phyloP scores from a whole-genome alignment of 92 coral and sea anemone species.

The Actinostola sp. region DNA sequence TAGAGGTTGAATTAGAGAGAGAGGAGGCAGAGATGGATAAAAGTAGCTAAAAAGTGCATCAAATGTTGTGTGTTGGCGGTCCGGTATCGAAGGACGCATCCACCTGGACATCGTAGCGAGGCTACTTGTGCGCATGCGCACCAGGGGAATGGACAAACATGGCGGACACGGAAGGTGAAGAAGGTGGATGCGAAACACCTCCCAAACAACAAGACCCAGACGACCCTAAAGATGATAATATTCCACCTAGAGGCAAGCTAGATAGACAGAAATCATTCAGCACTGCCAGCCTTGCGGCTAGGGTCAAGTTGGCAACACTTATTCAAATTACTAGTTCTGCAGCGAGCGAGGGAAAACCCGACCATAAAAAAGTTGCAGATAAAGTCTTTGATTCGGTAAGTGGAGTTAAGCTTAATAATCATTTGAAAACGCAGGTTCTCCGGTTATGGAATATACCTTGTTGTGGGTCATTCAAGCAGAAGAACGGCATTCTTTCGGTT shows the following conservation, averaged over 20 bases:
- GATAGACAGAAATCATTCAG: constrained; percentile 70
- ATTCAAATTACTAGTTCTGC: constrained; percentile 83
- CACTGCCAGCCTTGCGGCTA: constrained; percentile 79
- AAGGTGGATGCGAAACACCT: constrained; percentile 40
- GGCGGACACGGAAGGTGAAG: constrained; percentile 77
- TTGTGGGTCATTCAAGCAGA: neutral
- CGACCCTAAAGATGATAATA: constrained; percentile 54
- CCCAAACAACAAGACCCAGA: constrained; percentile 30
- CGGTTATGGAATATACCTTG: neutral
- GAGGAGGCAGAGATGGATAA: neutral
- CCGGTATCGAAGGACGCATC: constrained; percentile 72
- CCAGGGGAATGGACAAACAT: constrained; percentile 53
- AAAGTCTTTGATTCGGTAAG: constrained; percentile 95
- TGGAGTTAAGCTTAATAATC: constrained; percentile 3
- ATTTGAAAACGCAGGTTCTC: neutral
- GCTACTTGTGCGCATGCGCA: constrained; percentile 61
- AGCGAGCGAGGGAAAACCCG: constrained; percentile 77
- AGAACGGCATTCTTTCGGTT: neutral
- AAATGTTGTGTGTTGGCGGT: constrained; percentile 30
- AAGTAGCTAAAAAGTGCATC: neutral
- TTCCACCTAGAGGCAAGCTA: constrained; percentile 55
- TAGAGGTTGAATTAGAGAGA: neutral
- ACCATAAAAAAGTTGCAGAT: constrained; percentile 88
- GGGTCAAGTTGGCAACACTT: constrained; percentile 80
- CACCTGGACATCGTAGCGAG: constrained; percentile 71